Base-by-base conservation (phyloP, 2,113 vertebrate genomes). In the Aplodontia rufa region DNA sequence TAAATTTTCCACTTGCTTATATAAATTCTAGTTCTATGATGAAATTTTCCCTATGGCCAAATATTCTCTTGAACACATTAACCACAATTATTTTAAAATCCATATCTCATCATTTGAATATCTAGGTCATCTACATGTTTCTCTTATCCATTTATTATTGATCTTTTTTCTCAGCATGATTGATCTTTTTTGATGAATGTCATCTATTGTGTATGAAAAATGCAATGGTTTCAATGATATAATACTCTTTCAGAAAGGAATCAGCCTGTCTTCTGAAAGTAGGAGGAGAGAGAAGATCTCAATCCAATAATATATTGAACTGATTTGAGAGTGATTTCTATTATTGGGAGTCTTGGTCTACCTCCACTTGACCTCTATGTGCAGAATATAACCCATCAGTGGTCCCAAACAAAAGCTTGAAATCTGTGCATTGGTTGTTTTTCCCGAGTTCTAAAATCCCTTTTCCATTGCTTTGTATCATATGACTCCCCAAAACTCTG, bases 51-150 rank as follows among this genome's bases (percentile, higher is more conserved):
- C 51, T 62, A 74, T 47, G 62, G 3, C 1, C 20, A 82, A 58
- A 24, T 85, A 53, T 53, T 91, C 55, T 72, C 40, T 40, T 89
- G 28, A 82, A 37, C 24, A 45, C 37, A 86, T 45, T 51, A 83
- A 58, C 74, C 37, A 84, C 14, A 76, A 42, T 45, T 64, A 76
- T 84, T 89, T 93, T 71, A 35, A 92, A 96, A 94, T 20, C 16
- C 30, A 47, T n/a, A 87, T 64, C 30, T 80, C 92, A 68, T n/a
- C 20, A 78, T 91, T 64, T 69, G 14, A 75, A 37, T 76, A 80
- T 62, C 16, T 71, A 17, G 1, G 32, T 87, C 47, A 91, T 11
- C 45, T 42, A 8, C 53, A 1, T 68, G 19, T 68, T 87, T 92
- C 32, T 84, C 58, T 69, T 35, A 16, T 64, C 45, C 74, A 7